Evolutionary conservation across 2,113 vertebrate genomes (phyloP).

Genomic region (Coryphaenoides rupestris): DNA sequence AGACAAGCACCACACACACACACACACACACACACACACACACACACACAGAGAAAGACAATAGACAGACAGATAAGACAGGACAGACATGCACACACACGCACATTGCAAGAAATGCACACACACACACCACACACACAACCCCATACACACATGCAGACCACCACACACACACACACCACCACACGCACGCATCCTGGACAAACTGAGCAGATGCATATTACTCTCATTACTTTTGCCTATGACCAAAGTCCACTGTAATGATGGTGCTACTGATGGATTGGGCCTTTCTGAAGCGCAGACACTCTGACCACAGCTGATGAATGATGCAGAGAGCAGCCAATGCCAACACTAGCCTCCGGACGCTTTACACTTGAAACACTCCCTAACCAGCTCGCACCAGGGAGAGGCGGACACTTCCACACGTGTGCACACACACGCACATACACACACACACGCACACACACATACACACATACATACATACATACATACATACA

Average conservation of each 20-base stretch:
- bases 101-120: background rate
- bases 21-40: background rate
- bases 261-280: background rate
- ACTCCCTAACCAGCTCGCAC: slow-evolving; percentile 20
- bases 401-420: slow-evolving; percentile 11
- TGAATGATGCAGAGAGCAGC: background rate
- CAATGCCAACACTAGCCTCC: background rate
- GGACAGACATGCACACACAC: background rate
- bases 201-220: background rate
- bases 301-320: background rate
- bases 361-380: background rate
- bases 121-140: slow-evolving; percentile 1
- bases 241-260: background rate
- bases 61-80: background rate
- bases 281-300: background rate
- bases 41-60: background rate
- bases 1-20: background rate
- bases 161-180: slow-evolving; percentile 2
- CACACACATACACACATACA: background rate
- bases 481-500: background rate
- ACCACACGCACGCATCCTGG: background rate
- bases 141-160: slow-evolving; percentile 3
- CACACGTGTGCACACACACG: background rate
- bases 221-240: background rate
- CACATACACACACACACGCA: background rate